Percentiles rank a stretch among this genome's conserved stretches.
phyloP scores from a whole-genome alignment of 2,113 vertebrate genomes.

The Cyanoliseus patagonus region DNA sequence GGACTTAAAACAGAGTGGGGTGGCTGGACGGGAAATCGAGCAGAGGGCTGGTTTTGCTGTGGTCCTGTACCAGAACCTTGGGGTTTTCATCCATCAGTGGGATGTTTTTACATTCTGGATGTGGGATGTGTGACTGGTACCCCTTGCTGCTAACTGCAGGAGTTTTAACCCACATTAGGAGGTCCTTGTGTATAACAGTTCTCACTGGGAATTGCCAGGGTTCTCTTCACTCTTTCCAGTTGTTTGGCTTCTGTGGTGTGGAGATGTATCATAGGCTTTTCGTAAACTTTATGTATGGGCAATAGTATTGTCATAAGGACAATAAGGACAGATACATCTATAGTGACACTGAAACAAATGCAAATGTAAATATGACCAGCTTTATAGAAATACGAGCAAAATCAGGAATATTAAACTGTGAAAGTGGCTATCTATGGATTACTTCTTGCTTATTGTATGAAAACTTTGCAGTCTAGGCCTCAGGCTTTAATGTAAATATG shows the following conservation, averaged over 20 bases:
- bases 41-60: not conserved
- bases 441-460: not conserved
- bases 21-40: not conserved
- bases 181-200: accelerated
- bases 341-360: not conserved
- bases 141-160: not conserved
- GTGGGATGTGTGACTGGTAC: not conserved
- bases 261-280: not conserved
- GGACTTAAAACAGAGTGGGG: not conserved
- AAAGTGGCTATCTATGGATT: not conserved
- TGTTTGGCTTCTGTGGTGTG: not conserved
- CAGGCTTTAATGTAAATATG: not conserved
- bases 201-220: no score
- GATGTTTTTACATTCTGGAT: not conserved
- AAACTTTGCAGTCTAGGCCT: not conserved
- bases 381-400: not conserved
- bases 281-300: not conserved
- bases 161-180: not conserved
- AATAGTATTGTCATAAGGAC: not conserved
- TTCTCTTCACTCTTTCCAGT: not conserved
- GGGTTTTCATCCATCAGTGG: not conserved
- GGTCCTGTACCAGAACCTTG: accelerated
- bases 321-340: not conserved
- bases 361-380: not conserved
- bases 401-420: not conserved